phyloP scores from a whole-genome alignment of 64 coral and sea anemone species.

The Acropora tenuis region DNA sequence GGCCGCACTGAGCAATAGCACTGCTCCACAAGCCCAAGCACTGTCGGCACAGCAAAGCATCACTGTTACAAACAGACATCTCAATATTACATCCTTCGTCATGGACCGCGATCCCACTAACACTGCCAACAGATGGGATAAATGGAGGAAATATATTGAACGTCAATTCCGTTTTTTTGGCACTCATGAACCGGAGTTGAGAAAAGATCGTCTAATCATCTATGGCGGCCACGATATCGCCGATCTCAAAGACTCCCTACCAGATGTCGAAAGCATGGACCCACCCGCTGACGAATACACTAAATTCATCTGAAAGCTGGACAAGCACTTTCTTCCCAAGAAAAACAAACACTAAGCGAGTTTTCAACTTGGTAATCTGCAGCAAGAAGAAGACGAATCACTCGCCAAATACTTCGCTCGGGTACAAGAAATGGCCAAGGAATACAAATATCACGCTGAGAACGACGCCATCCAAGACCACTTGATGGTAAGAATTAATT shows the following conservation, averaged over 20 bases:
- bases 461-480: neutral
- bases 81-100: constrained; percentile 53
- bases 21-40: no score
- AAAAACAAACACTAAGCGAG: constrained; percentile 60
- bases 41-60: neutral
- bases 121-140: no score
- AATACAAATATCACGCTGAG: constrained; percentile 40
- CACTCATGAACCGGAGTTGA: constrained; percentile 59
- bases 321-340: constrained; percentile 38
- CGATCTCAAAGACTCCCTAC: no score
- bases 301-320: no score
- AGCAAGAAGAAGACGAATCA: constrained; percentile 12
- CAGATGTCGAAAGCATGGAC: no score
- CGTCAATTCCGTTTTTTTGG: neutral
- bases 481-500: no score
- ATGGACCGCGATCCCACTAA: neutral
- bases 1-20: no score
- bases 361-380: constrained; percentile 50
- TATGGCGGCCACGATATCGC: no score
- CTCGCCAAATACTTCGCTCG: constrained; percentile 50
- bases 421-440: constrained; percentile 34
- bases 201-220: no score
- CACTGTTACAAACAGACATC: constrained; percentile 41
- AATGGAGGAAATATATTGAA: no score
- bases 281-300: no score